A percentile compares a stretch with the other conserved stretches of the same genome.
Conservation (phyloP, 2,888 invertebrate species). For the Lucinisca nassula region DNA sequence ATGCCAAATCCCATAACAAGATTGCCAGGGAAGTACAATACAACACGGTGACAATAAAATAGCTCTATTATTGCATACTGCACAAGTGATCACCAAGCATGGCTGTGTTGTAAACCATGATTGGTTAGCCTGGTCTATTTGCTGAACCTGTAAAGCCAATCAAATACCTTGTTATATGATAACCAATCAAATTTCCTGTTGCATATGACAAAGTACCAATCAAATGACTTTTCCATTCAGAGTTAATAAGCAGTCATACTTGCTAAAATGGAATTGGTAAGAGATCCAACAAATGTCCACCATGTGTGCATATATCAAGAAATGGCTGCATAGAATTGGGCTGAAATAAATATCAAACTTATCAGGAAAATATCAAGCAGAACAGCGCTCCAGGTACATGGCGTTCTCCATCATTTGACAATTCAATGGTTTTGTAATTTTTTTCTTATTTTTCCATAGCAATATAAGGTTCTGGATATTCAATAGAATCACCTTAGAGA, state of each 20-base stretch:
- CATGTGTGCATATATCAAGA: neutral
- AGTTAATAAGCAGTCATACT: neutral
- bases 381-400: too few relatives aligned
- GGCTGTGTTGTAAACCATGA: neutral
- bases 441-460: too few relatives aligned
- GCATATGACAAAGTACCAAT: neutral
- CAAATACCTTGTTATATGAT: neutral
- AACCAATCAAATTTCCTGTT: neutral
- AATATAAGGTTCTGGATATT: too few relatives aligned
- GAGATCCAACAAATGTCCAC: neutral
- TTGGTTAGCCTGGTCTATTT: neutral
- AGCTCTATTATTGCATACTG: slow-evolving; percentile 18
- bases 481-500: too few relatives aligned
- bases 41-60: neutral
- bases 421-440: too few relatives aligned
- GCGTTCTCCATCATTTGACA: too few relatives aligned
- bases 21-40: neutral
- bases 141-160: neutral
- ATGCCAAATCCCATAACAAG: too few relatives aligned
- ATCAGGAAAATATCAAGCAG: neutral
- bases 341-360: neutral
- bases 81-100: slow-evolving; percentile 9
- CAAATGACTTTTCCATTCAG: neutral
- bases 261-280: neutral
- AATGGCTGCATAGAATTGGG: slow-evolving; percentile 13